Base-by-base conservation (phyloP, 2,113 vertebrate genomes). In the Cichladusa arquata region DNA sequence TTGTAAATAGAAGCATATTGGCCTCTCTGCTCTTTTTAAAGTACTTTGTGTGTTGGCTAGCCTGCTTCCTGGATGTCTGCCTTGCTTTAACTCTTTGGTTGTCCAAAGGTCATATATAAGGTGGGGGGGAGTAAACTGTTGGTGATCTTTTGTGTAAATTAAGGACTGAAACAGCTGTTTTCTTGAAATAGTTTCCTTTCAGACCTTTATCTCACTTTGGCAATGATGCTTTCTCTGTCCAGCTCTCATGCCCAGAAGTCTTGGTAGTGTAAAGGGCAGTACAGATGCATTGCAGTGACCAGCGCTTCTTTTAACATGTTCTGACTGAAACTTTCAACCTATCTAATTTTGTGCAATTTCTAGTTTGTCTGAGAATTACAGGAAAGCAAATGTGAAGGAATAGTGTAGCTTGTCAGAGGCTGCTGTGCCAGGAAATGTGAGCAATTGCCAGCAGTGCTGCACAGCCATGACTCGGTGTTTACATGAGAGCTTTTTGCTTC, bases 1-100 rank as follows among this genome's bases (percentile, higher is more conserved):
- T 12, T 88, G 88, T 89, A 92, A 94, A 92, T 88, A 84, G 64
- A 28, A 93, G 71, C 93, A 93, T 95, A 93, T 90, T 96, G 77
- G 90, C 45, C 81, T 83, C 86, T 86, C 81, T 86, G 61, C 31
- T 89, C 42, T 54, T 81, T 87, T 90, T 57, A 38, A 92, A 90
- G 26, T 22, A 62, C 40, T 92, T 70, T 73, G 31, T 9, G 7
- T 57, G 73, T 48, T 92, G 92, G 62, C 72, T 84, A 50, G 66
- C 54, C 66, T 76, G 76, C 57, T 92, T 83, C 77, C 92, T 86
- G 92, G 29, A 88, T 86, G 45, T 78, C 86, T 87, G 91, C 56
- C 40, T 78, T 61, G 12, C 66, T 48, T 82, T 87, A 87, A 81
- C 81, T 36, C 4, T 64, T 93, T 84, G 48, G 3, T 44, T 72